phyloP scores from a whole-genome alignment of 2,797 vertebrate species.

The Pseudomugil gertrudae region DNA sequence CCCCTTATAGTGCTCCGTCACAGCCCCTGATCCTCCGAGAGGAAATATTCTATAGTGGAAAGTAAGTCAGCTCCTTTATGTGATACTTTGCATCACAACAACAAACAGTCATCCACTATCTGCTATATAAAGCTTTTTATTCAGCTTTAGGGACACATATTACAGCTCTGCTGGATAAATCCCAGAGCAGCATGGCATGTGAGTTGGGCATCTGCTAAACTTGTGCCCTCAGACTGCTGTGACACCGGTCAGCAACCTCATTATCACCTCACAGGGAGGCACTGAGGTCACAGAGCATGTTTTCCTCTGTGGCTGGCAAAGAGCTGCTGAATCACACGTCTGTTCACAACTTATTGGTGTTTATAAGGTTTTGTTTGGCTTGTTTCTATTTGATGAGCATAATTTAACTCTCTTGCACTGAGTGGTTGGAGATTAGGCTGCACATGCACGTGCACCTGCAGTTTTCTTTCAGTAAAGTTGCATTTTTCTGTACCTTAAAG shows the following conservation, averaged over 20 bases:
- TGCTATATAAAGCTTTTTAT: not conserved
- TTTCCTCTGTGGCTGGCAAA: not conserved
- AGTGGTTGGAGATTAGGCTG: not conserved
- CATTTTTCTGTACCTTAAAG: constrained; percentile 88
- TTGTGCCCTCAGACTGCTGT: constrained; percentile 18
- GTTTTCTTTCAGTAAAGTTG: not conserved
- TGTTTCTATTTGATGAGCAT: not conserved
- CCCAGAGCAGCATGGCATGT: constrained; percentile 7
- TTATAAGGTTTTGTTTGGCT: not conserved
- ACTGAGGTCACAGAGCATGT: constrained; percentile 20
- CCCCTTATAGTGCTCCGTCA: constrained; percentile 45
- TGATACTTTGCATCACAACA: constrained; percentile 20
- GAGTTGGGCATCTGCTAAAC: constrained; percentile 47
- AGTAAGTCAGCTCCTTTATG: constrained; percentile 33
- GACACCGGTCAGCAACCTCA: constrained; percentile 34
- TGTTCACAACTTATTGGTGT: constrained; percentile 6
- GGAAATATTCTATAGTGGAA: constrained; percentile 17
- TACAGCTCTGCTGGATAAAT: not conserved
- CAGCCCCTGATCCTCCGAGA: constrained; percentile 44
- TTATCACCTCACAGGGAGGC: constrained; percentile 40
- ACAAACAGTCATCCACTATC: not conserved
- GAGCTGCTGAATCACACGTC: not conserved
- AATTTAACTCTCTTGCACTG: not conserved
- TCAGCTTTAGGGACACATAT: not conserved
- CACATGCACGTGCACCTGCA: constrained; percentile 12